These are phyloP conservation scores for Ceriagrion tenellum DNA, from an alignment of 2,888 invertebrate species.

Conservation along the genomic window DNA sequence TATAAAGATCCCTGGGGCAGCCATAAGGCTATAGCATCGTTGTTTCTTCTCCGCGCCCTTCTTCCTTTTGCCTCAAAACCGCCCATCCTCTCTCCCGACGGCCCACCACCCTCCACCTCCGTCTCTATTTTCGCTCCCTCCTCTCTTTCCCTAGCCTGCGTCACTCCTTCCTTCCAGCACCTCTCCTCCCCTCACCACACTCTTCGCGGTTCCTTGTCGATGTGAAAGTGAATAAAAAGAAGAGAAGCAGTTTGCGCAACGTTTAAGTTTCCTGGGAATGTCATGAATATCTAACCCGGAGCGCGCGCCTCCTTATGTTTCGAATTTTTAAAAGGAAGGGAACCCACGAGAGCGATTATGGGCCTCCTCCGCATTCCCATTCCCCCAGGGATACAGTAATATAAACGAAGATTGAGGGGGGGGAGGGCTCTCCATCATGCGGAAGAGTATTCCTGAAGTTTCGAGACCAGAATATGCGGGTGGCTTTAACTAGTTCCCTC, in stretches of 20 bases:
- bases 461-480: not conserved
- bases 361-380: not conserved
- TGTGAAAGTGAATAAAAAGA: constrained; percentile 56
- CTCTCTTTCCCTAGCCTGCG: constrained; percentile 36
- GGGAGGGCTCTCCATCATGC: not conserved
- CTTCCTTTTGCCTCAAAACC: not conserved
- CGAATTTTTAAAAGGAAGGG: constrained; percentile 37
- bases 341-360: constrained; percentile 62
- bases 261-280: constrained; percentile 61
- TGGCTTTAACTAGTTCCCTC: not conserved
- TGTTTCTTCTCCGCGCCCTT: not conserved
- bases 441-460: not conserved
- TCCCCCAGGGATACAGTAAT: not conserved
- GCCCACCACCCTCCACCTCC: not conserved
- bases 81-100: not conserved
- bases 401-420: not conserved
- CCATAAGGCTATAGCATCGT: constrained; percentile 32
- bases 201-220: not conserved
- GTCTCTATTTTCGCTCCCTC: constrained; percentile 31
- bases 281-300: constrained; percentile 63
- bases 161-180: not conserved
- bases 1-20: constrained; percentile 57
- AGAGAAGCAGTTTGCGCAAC: constrained; percentile 59
- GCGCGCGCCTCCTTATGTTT: constrained; percentile 62
- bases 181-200: not conserved